phyloP scores from a whole-genome alignment of 2,113 vertebrate species.

The Cyprinodon brontotheroides region DNA sequence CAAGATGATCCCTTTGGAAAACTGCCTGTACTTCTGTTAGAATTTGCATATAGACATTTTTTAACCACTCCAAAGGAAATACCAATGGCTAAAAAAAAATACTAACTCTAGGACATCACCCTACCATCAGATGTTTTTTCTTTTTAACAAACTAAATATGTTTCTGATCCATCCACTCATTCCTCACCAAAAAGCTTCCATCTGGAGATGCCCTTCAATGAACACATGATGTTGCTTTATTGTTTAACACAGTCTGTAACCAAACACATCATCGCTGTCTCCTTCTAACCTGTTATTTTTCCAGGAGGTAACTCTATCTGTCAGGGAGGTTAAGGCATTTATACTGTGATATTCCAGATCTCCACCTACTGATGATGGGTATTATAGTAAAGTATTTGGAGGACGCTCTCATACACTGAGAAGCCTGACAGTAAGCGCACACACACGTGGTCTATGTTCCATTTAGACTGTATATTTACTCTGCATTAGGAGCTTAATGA shows the following conservation, averaged over 20 bases:
- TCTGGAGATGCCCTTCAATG: neutral
- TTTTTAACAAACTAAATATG: no score
- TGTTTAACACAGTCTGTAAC: neutral
- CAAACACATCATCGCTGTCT: neutral
- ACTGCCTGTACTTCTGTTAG: no score
- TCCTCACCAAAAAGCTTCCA: neutral
- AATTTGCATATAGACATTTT: no score
- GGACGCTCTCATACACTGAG: conserved; percentile 29
- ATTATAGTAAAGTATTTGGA: conserved; percentile 35
- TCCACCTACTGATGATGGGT: conserved; percentile 12
- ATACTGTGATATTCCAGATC: conserved; percentile 4
- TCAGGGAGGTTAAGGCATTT: neutral
- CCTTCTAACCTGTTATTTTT: neutral
- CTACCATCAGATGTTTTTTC: no score
- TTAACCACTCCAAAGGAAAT: no score
- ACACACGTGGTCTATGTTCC: conserved; percentile 57
- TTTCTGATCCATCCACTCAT: neutral
- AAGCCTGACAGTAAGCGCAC: conserved; percentile 45
- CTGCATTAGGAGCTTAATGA: conserved; percentile 75
- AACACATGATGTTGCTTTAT: neutral
- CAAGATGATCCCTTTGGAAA: no score
- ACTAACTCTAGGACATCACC: no score
- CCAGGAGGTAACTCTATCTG: neutral
- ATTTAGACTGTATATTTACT: conserved; percentile 73
- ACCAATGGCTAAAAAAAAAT: no score